Percentiles rank a stretch among this genome's conserved stretches.
Conservation (phyloP, 1,140 invertebrate genomes). For the Leguminivora glycinivorella region DNA sequence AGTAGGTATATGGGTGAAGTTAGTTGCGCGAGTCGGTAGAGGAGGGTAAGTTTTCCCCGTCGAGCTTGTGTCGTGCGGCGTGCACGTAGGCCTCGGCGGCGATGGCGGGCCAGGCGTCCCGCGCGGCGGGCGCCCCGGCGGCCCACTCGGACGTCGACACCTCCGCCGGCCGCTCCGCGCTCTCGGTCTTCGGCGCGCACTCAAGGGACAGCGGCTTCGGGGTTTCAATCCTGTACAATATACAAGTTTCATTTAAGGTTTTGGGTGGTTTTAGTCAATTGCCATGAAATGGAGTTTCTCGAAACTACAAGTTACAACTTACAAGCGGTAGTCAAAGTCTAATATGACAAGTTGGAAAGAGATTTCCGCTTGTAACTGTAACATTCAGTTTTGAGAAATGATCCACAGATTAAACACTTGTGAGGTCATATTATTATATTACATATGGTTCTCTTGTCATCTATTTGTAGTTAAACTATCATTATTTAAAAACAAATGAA, state of each 20-base stretch:
- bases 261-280: no score
- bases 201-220: conserved; percentile 70
- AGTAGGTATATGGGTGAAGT: conserved; percentile 31
- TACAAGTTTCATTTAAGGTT: neutral
- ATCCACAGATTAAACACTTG: no score
- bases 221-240: conserved; percentile 62
- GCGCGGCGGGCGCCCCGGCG: conserved; percentile 40
- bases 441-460: no score
- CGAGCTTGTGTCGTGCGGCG: conserved; percentile 64
- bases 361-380: no score
- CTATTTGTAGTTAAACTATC: no score
- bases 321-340: no score
- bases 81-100: conserved; percentile 66
- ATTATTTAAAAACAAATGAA: no score
- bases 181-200: conserved; percentile 52
- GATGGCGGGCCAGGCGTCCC: conserved; percentile 44
- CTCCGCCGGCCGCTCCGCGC: conserved; percentile 63
- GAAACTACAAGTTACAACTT: no score
- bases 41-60: conserved; percentile 72
- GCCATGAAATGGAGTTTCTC: no score
- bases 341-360: no score
- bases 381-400: no score
- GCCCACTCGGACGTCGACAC: conserved; percentile 69
- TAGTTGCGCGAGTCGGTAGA: conserved; percentile 74
- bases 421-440: no score